Base-by-base conservation (phyloP, 2,113 vertebrate genomes). In the Gambusia affinis region DNA sequence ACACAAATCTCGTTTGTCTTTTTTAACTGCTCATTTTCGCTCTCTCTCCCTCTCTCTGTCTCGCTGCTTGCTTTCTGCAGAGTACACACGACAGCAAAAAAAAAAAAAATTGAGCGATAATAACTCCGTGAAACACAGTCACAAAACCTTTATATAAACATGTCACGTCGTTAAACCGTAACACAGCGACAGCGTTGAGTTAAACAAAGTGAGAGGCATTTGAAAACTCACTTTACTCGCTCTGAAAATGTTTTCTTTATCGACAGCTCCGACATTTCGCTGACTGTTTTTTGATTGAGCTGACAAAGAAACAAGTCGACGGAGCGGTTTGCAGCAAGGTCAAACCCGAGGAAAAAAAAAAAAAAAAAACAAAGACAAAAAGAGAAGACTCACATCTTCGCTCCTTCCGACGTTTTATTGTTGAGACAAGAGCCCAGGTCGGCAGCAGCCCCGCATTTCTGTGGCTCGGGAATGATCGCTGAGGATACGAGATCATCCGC, bases 271-370 rank as follows among this genome's bases (percentile, higher is more conserved):
- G 82, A 82, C 81, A n/a, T 88, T 90, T 81, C 85, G 86, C 89
- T 87, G 90, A 92, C 64, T 78, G 81, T 37, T 87, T 78, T 35
- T 71, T 2, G 63, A 85, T 73, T 72, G 75, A 81, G 81, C 73
- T 86, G 83, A 94, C 91, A 94, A 91, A 89, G 88, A 90, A 87
- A 79, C 81, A 85, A 88, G 70, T 82, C 82, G 75, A 79, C 83
- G 54, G 79, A 91, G 78, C 90, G 78, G 83, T 77, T 87, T 80
- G 79, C 85, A 94, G 91, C 92, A 94, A 94, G 93, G 92, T 94
- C 94, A 93, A 86, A 70, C 80, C 39, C 12, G 60, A 31, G 35
- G 44, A 54, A 75, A 37, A 11, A 37, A 11, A 12, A 35, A 35
- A 10, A 35, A 37, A 10, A 37, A 12, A 11, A 35, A 35, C 8